Evolutionary conservation across 2,888 invertebrate species (phyloP).

Genomic region (Steinernema hermaphroditum): DNA sequence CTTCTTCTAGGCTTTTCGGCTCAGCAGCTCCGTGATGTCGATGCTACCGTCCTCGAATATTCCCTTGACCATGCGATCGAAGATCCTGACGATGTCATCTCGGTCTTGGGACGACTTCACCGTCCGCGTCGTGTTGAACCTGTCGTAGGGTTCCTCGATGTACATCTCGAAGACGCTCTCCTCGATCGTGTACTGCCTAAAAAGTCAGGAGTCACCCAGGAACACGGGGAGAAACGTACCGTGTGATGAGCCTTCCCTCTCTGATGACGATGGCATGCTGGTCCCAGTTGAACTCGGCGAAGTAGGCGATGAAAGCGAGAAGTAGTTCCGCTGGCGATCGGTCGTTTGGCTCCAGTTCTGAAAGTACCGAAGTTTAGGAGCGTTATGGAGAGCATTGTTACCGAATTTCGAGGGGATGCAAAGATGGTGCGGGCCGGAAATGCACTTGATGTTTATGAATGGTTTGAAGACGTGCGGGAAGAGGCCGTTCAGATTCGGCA

Average conservation of each 20-base stretch:
- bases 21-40: too few relatives aligned
- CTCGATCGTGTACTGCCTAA: neutral
- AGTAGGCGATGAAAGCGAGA: conserved; percentile 19
- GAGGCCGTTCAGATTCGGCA: neutral
- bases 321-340: neutral
- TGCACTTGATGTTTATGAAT: neutral
- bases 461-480: neutral
- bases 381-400: neutral
- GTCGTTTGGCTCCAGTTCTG: neutral
- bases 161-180: neutral
- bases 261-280: conserved; percentile 6
- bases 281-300: conserved; percentile 2
- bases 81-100: too few relatives aligned
- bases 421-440: neutral
- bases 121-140: conserved; percentile 17
- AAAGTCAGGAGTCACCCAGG: neutral
- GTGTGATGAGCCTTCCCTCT: neutral
- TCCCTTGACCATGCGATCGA: too few relatives aligned
- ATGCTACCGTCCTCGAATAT: too few relatives aligned
- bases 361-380: neutral
- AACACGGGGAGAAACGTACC: neutral
- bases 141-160: conserved; percentile 17
- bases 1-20: too few relatives aligned
- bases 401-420: neutral
- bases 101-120: too few relatives aligned